Base-by-base conservation (phyloP, 2,888 invertebrate genomes). In the Pristionchus maxplancki region DNA sequence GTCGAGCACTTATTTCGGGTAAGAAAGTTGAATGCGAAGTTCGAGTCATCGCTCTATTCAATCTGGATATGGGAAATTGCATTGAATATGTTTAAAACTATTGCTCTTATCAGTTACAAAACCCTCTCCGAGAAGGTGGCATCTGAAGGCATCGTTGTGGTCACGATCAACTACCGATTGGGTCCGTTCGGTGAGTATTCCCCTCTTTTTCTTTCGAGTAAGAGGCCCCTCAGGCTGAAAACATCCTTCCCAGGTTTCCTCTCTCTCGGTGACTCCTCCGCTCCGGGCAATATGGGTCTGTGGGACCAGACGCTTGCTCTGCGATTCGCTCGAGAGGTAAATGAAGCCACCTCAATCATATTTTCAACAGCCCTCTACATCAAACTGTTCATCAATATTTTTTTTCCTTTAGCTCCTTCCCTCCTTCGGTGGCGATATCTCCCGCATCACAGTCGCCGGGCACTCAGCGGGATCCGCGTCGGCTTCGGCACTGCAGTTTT, bases 221-320 rank as follows among this genome's bases (percentile, higher is more conserved):
- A n/a, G n/a, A n/a, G n/a, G n/a, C n/a, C n/a, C n/a, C n/a, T n/a
- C n/a, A n/a, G n/a, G n/a, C n/a, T 34, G 4, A 1, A 71, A 11
- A 37, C 8, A 34, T 44, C 64, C 9, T 28, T 28, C 11, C 3
- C 31, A 90, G 90, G 92, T 0, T 92, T 92, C 90, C 91, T 92
- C 84, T 90, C 92, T 1, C 90, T 91, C 9, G 92, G 92, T 40
- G 92, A 92, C 64, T 86, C 87, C 0, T 89, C 88, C 24, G 89
- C 91, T 31, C 90, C 91, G 8, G 92, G 92, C 74, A 92, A 92
- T 78, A 88, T 91, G 87, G 92, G 92, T 17, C 87, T 92, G 1
- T 92, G 92, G 92, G 92, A 92, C 88, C 90, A 90, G 78, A 91
- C 92, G 0, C 78, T 91, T 34, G 91, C 92, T 28, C 88, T 92